Evolutionary conservation across 1,140 invertebrate species (phyloP).

Genomic region (Philaenus spumarius): DNA sequence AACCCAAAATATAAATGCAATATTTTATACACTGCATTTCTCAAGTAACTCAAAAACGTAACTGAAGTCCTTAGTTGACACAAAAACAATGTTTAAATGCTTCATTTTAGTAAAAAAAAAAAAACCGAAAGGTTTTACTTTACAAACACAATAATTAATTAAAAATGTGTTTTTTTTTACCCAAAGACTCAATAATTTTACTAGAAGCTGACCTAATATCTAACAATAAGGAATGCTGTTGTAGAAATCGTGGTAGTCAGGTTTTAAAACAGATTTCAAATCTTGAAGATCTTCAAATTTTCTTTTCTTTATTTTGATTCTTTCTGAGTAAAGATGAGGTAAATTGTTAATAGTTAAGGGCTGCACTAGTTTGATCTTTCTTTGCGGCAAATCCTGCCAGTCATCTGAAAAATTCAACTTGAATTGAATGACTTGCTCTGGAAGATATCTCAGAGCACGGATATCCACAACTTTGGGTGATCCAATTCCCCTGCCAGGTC

Average conservation of each 20-base stretch:
- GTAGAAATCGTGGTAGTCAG: constrained; percentile 16
- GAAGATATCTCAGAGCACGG: constrained; percentile 21
- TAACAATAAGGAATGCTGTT: constrained; percentile 3
- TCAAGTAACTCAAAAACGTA: too few species aligned
- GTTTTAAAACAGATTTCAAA: constrained; percentile 2
- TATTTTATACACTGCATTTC: too few species aligned
- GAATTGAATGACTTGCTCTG: constrained; percentile 20
- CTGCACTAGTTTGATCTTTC: background rate
- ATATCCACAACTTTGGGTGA: constrained; percentile 19
- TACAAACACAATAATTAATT: too few species aligned
- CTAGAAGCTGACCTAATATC: too few species aligned
- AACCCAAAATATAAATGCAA: too few species aligned
- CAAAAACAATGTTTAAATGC: too few species aligned
- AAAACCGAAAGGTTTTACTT: too few species aligned
- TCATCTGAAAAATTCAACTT: constrained; percentile 17
- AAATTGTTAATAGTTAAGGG: background rate
- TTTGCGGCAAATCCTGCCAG: constrained; percentile 10
- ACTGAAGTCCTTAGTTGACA: too few species aligned
- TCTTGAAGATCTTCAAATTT: constrained; percentile 17
- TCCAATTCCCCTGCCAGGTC: constrained; percentile 14
- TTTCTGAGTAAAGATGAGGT: constrained; percentile 9
- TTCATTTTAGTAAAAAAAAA: too few species aligned
- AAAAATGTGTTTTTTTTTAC: too few species aligned
- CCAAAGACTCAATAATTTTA: too few species aligned
- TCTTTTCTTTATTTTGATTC: constrained; percentile 12